Percentiles rank a stretch among this genome's conserved stretches.
Evolutionary conservation across 2,888 invertebrate species (phyloP).

Genomic region (Chrysodeixis includens): DNA sequence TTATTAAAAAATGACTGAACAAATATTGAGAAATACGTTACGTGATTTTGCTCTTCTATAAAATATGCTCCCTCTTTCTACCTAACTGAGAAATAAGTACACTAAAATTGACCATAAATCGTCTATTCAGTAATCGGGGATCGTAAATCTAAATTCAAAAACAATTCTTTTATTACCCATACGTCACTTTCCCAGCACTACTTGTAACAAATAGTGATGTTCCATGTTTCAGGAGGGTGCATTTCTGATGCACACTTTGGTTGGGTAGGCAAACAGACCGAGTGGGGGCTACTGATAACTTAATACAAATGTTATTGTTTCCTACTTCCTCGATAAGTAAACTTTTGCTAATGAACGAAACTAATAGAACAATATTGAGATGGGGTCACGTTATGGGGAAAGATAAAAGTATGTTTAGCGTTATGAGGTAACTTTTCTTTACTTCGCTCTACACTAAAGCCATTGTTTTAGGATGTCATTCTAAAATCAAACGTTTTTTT

Average conservation of each 20-base stretch:
- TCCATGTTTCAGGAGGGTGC: slow-evolving; percentile 78
- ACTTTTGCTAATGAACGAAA: slow-evolving; percentile 61
- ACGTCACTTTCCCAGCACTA: slow-evolving; percentile 73
- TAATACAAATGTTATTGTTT: slow-evolving; percentile 70
- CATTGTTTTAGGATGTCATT: neutral
- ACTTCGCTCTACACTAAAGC: no score
- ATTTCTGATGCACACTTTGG: slow-evolving; percentile 76
- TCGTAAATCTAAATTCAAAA: slow-evolving; percentile 79
- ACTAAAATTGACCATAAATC: slow-evolving; percentile 34
- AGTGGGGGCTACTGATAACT: slow-evolving; percentile 66
- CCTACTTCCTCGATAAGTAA: slow-evolving; percentile 57
- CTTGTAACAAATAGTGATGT: slow-evolving; percentile 70
- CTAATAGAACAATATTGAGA: slow-evolving; percentile 51
- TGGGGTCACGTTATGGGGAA: slow-evolving; percentile 24
- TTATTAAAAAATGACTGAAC: no score
- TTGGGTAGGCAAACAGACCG: slow-evolving; percentile 65
- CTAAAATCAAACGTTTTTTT: neutral
- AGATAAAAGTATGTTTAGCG: neutral
- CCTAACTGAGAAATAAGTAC: slow-evolving; percentile 44
- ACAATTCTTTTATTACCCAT: slow-evolving; percentile 75
- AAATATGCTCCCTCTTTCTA: slow-evolving; percentile 29
- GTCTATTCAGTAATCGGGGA: slow-evolving; percentile 46
- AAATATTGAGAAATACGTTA: no score
- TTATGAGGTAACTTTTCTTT: neutral
- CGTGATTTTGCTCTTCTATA: slow-evolving; percentile 22